Evolutionary conservation across 1,140 invertebrate genomes (phyloP).

Genomic region (Papilio aristodemus): DNA sequence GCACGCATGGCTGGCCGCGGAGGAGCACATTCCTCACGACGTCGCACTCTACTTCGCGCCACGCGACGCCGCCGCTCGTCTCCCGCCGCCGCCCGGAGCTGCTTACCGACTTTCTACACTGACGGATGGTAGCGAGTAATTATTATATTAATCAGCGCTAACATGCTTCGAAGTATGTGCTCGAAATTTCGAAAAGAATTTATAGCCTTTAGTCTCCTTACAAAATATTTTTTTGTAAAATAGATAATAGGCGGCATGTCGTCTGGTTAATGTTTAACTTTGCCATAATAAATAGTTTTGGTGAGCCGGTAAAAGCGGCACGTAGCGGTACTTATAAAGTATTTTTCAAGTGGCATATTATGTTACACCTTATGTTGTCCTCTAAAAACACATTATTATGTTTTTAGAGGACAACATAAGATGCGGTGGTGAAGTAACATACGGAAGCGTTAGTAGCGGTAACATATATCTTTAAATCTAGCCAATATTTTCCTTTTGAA

Average conservation of each 20-base stretch:
- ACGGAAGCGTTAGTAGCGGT: too few relatives aligned
- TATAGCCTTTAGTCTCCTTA: not conserved
- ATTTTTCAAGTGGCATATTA: too few relatives aligned
- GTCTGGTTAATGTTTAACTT: too few relatives aligned
- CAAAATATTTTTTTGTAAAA: not conserved
- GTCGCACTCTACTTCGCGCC: constrained; percentile 72
- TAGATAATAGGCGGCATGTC: not conserved
- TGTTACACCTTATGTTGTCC: too few relatives aligned
- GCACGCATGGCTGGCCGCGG: constrained; percentile 49
- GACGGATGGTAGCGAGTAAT: constrained; percentile 73
- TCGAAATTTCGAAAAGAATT: not conserved
- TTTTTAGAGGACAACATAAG: too few relatives aligned
- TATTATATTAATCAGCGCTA: constrained; percentile 78
- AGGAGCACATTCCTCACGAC: constrained; percentile 60
- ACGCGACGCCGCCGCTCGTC: constrained; percentile 54
- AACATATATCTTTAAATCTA: too few relatives aligned
- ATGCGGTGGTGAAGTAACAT: too few relatives aligned
- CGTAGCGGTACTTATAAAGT: too few relatives aligned
- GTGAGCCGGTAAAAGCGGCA: too few relatives aligned
- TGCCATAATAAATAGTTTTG: too few relatives aligned
- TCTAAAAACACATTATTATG: too few relatives aligned
- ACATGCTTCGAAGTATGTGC: constrained; percentile 61
- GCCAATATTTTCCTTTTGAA: too few relatives aligned
- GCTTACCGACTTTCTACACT: constrained; percentile 78
- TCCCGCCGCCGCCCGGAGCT: constrained; percentile 51